Evolutionary conservation across 2,888 invertebrate species (phyloP).

Genomic region (Hemithea aestivaria): DNA sequence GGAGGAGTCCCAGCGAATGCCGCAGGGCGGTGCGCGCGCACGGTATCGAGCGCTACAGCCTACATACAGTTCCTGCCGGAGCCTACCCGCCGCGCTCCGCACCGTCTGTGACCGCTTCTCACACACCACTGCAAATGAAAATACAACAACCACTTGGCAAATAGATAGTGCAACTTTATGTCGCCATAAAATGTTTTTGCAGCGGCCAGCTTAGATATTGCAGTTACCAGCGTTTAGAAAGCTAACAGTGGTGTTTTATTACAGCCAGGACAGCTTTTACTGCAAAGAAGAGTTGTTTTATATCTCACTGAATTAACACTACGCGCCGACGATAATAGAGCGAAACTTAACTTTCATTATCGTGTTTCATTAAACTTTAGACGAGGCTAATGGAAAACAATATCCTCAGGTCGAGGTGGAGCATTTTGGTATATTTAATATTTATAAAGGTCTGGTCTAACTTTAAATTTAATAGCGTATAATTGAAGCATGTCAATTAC

Average conservation of each 20-base stretch:
- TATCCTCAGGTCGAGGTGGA: conserved; percentile 4
- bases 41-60: conserved; percentile 46
- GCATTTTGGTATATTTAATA: conserved; percentile 10
- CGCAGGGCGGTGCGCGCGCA: conserved; percentile 59
- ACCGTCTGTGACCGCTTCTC: conserved; percentile 21
- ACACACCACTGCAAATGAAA: conserved; percentile 20
- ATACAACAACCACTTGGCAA: conserved; percentile 20
- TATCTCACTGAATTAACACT: neutral
- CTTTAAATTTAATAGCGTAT: conserved; percentile 8
- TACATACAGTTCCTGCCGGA: conserved; percentile 16
- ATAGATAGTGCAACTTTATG: conserved; percentile 26
- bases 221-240: conserved; percentile 10
- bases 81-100: too few relatives aligned
- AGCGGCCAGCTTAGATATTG: conserved; percentile 14
- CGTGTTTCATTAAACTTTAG: conserved; percentile 2
- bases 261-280: conserved; percentile 5
- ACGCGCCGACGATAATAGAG: conserved; percentile 3
- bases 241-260: conserved; percentile 3
- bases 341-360: conserved; percentile 7
- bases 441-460: conserved; percentile 10
- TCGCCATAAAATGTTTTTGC: conserved; percentile 23
- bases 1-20: conserved; percentile 35
- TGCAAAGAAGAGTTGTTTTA: neutral
- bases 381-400: conserved; percentile 6
- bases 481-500: conserved; percentile 14